A percentile compares a stretch with the other conserved stretches of the same genome.
These are phyloP conservation scores for Acrocephalus kingi DNA, from an alignment of 2,113 vertebrate genomes.

Conservation along the genomic window DNA sequence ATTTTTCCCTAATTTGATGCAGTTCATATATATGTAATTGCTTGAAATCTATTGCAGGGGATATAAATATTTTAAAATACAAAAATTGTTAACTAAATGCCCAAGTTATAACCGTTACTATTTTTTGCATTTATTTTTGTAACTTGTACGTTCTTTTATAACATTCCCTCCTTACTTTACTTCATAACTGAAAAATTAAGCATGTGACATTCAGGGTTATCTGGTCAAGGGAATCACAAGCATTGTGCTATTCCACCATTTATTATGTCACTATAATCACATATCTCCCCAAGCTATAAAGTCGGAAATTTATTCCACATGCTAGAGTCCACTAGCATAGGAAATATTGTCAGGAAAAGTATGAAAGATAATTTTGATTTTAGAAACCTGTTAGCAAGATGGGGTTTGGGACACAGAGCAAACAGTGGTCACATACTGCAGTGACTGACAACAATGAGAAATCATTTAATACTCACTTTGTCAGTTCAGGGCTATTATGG, in stretches of 20 bases:
- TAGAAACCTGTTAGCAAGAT: background rate
- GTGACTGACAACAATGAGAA: conserved; percentile 35
- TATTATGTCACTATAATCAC: background rate
- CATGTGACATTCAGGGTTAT: background rate
- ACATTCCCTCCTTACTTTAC: background rate
- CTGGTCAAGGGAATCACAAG: background rate
- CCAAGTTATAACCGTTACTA: background rate
- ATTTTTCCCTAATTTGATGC: background rate
- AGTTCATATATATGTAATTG: background rate
- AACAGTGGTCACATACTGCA: conserved; percentile 11
- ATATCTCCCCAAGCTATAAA: background rate
- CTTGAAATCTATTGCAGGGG: background rate
- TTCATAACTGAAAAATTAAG: background rate
- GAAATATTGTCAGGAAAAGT: background rate
- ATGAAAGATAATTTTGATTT: background rate
- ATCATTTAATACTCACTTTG: conserved; percentile 60
- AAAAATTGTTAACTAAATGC: background rate
- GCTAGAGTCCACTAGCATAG: background rate
- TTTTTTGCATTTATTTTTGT: background rate
- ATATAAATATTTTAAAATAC: background rate
- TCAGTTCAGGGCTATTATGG: conserved; percentile 40
- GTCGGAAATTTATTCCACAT: background rate
- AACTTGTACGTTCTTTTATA: background rate
- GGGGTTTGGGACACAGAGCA: background rate
- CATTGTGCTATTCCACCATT: background rate